phyloP scores from a whole-genome alignment of 2,888 invertebrate genomes.

The Boloria euphrosyne region DNA sequence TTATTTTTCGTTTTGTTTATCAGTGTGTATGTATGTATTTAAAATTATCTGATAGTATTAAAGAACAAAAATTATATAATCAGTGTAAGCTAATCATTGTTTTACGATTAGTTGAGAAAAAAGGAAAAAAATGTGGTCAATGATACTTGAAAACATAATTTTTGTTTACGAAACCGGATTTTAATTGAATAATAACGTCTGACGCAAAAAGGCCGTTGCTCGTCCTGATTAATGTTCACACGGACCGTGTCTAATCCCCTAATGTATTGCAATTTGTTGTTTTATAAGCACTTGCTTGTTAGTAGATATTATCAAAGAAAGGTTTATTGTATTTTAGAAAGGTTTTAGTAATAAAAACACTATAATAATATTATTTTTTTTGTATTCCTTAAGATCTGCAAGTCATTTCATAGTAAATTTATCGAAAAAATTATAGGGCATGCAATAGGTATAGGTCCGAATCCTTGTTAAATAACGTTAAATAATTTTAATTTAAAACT shows the following conservation, averaged over 20 bases:
- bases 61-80: too few species aligned
- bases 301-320: not conserved
- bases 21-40: too few species aligned
- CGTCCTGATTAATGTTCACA: slow-evolving; percentile 41
- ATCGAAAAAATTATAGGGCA: not conserved
- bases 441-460: too few species aligned
- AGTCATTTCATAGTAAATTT: too few species aligned
- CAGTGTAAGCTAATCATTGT: not conserved
- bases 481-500: too few species aligned
- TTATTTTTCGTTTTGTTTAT: too few species aligned
- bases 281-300: slow-evolving; percentile 15
- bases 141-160: slow-evolving; percentile 1
- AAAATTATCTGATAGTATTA: too few species aligned
- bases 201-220: slow-evolving; percentile 40
- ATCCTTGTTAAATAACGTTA: too few species aligned
- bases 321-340: not conserved
- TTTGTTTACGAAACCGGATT: slow-evolving; percentile 34
- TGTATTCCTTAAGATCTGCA: too few species aligned
- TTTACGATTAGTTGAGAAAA: not conserved
- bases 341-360: not conserved
- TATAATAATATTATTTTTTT: too few species aligned
- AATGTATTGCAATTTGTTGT: slow-evolving; percentile 32
- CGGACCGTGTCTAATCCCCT: slow-evolving; percentile 37
- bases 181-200: slow-evolving; percentile 36
- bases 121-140: not conserved